Evolutionary conservation across 2,113 vertebrate species (phyloP), one percentile per base, ranked within the genome.

Genomic region (Seriola aureovittata): DNA sequence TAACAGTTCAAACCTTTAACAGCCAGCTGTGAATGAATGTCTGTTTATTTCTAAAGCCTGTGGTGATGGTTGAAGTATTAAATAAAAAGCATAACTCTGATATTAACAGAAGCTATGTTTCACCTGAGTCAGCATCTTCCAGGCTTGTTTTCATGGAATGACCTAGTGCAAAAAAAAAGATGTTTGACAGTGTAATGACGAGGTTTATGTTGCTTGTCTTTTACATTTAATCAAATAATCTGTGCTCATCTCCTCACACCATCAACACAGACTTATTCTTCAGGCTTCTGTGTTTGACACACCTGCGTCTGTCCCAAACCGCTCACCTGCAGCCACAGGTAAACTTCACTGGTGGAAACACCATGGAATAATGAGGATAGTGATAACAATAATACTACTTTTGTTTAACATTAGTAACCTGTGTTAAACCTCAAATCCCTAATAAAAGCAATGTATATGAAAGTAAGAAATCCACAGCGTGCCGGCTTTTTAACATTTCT

Each of bases 31-130:
- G 19, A 70, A 72, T 42, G 7, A 11, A 46, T 25, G 23, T n/a
- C n/a, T 38, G 34, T 82, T 84, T 86, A 70, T 66, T 78, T 68
- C 48, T 23, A 32, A 86, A 40, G 4, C 29, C 44, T 81, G 68
- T 48, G 62, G 14, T 58, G 25, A 57, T 75, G 34, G 63, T 73
- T 79, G 67, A 86, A 79, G 48, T 34, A 21, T 9, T 3, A 54
- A 54, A 21, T 1, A 52, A 52, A 16, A 21, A 52, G 19, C 50
- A 52, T 10, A n/a, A 21, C 50, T 79, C 63, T 52, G 80, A 71
- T 71, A 66, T 59, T 46, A 75, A 79, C 38, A 80, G 50, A 65
- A 44, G 73, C 55, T 73, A 29, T 21, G 71, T 83, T 62, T 72
- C 52, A 60, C 60, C 77, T 52, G 55, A 83, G 64, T 74, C 75